Base-by-base conservation (phyloP, 2,113 vertebrate species). In the Elgaria multicarinata region DNA sequence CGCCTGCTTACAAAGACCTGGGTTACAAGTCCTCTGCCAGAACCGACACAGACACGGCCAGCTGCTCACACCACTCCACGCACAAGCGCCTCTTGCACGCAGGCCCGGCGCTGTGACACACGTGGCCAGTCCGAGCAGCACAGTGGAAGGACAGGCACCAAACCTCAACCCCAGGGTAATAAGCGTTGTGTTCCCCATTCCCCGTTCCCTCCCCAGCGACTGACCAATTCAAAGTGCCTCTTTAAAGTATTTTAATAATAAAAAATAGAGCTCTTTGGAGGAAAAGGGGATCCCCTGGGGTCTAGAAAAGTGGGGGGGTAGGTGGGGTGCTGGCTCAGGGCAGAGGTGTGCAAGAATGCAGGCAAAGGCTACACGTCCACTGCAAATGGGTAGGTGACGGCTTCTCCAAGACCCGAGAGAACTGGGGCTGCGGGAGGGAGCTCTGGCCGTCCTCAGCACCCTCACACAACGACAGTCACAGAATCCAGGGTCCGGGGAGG, bases 231-330 rank as follows among this genome's bases (percentile, higher is more conserved):
- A 58, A 58, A 77, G 3, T 2, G 24, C 72, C 88, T 89, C 88
- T 36, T 89, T 89, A 88, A 91, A 95, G 88, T 71, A 71, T n/a
- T 82, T 84, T 96, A 83, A 69, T 95, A 81, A 33, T 90, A 87
- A 91, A 91, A 90, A 87, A 91, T 87, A 91, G 71, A 90, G 64
- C 62, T 90, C 79, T 91, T 55, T 28, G 22, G 74, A 91, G 90
- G 93, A 69, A 77, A 89, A 85, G 22, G 71, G 6, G 55, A 36
- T 4, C 55, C 76, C 82, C 58, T 0, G 58, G 88, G 44, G 24
- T 85, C n/a, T 78, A 89, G 20, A 77, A 89, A 89, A 84, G 81
- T 71, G 44, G 12, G 31, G 58, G 18, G 16, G n/a, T n/a, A n/a
- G n/a, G n/a, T n/a, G n/a, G 10, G 50, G 18, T 3, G 78, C 55